Evolutionary conservation across 2,888 invertebrate species (phyloP).

Genomic region (Troilus luridus): DNA sequence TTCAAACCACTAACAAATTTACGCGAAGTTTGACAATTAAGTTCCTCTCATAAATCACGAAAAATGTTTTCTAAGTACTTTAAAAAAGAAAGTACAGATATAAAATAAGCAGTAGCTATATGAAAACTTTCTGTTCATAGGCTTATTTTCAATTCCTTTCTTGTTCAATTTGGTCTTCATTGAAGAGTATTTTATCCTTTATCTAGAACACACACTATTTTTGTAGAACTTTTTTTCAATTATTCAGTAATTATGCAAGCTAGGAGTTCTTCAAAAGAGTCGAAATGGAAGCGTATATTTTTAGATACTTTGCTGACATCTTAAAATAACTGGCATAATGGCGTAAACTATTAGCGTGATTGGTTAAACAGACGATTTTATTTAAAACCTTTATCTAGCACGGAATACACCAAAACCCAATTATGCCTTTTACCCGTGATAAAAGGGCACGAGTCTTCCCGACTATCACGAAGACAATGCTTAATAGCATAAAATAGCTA

Average conservation of each 20-base stretch:
- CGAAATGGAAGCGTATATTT: neutral
- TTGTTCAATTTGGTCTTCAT: no score
- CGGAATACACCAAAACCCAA: neutral
- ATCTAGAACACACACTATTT: no score
- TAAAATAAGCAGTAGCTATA: no score
- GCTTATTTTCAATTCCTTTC: no score
- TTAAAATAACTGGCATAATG: neutral
- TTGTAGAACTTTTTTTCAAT: no score
- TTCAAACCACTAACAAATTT: no score
- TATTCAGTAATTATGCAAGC: neutral
- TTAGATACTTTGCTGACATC: neutral
- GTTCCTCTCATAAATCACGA: no score
- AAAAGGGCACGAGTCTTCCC: neutral
- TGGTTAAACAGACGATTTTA: neutral
- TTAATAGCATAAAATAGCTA: neutral
- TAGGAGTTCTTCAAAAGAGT: neutral
- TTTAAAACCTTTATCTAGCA: neutral
- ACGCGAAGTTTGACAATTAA: no score
- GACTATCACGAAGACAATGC: neutral
- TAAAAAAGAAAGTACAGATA: no score
- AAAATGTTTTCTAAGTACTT: no score
- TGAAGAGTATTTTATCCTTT: no score
- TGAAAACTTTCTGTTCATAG: no score
- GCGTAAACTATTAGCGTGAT: neutral
- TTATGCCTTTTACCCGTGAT: neutral